phyloP scores from a whole-genome alignment of 2,113 vertebrate genomes.

The Ranitomeya variabilis region DNA sequence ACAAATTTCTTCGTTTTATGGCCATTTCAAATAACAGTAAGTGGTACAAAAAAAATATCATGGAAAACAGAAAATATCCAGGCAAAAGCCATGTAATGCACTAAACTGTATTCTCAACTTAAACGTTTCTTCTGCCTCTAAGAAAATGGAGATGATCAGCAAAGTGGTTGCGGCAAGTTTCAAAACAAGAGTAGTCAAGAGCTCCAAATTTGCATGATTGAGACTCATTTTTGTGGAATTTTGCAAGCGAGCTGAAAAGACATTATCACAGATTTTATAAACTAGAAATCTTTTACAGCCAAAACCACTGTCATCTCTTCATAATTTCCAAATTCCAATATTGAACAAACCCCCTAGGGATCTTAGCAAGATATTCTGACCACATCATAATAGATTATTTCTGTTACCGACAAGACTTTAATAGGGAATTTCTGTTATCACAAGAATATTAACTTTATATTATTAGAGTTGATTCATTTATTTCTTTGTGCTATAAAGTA shows the following conservation, averaged over 20 bases:
- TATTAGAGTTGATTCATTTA: no score
- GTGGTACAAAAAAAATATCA: neutral
- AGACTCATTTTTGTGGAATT: neutral
- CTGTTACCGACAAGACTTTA: neutral
- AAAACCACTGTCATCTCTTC: neutral
- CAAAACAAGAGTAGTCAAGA: conserved; percentile 17
- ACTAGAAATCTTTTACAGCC: neutral
- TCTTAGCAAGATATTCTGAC: neutral
- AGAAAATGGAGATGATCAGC: neutral
- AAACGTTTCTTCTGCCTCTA: neutral
- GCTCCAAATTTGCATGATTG: conserved; percentile 23
- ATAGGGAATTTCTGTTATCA: neutral
- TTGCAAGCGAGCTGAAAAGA: neutral
- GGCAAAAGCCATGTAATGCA: neutral
- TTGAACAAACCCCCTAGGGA: neutral
- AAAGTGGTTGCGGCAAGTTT: neutral
- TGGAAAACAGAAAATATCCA: neutral
- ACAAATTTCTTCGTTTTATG: neutral
- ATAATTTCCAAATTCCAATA: neutral
- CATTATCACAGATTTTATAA: neutral
- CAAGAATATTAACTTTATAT: neutral
- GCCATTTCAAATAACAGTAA: neutral
- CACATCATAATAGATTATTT: conserved; percentile 16
- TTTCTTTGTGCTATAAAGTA: no score
- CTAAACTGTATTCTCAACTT: neutral